Percentiles rank a stretch among this genome's conserved stretches.
These are phyloP conservation scores for Dendrolimus houi DNA, from an alignment of 2,888 invertebrate species.

Conservation along the genomic window DNA sequence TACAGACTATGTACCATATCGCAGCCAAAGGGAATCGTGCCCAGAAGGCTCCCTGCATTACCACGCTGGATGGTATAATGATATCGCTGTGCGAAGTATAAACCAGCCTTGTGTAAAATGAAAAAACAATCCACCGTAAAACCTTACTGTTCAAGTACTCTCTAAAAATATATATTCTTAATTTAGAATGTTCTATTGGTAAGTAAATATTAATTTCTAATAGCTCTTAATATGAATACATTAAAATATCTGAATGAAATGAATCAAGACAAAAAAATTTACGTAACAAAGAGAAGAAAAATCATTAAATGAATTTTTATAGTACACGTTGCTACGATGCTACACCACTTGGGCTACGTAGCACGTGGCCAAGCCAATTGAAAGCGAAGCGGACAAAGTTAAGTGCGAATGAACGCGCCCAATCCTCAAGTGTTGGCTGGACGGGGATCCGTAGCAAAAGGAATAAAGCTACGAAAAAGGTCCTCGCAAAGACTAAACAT, in stretches of 20 bases:
- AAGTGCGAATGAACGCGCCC: constrained; percentile 61
- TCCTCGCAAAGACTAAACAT: constrained; percentile 63
- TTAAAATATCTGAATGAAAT: not conserved
- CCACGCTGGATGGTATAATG: too few species aligned
- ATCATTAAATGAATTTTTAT: not conserved
- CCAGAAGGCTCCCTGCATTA: too few species aligned
- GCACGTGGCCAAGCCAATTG: constrained; percentile 4
- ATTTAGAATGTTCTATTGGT: too few species aligned
- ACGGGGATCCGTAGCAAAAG: constrained; percentile 35
- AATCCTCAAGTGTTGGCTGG: constrained; percentile 54
- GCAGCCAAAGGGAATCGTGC: too few species aligned
- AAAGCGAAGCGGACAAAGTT: constrained; percentile 39
- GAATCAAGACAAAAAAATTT: not conserved
- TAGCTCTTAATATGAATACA: too few species aligned
- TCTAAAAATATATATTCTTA: too few species aligned
- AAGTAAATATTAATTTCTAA: too few species aligned
- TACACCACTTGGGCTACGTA: constrained; percentile 9
- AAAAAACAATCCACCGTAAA: too few species aligned
- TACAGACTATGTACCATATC: too few species aligned
- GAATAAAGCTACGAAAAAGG: constrained; percentile 48
- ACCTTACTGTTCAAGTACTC: too few species aligned
- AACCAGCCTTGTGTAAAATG: too few species aligned
- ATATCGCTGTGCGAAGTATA: too few species aligned
- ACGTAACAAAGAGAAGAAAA: not conserved
- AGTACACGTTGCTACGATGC: constrained; percentile 7